phyloP scores from a whole-genome alignment of 2,888 invertebrate genomes.

The Slavum lentiscoides region DNA sequence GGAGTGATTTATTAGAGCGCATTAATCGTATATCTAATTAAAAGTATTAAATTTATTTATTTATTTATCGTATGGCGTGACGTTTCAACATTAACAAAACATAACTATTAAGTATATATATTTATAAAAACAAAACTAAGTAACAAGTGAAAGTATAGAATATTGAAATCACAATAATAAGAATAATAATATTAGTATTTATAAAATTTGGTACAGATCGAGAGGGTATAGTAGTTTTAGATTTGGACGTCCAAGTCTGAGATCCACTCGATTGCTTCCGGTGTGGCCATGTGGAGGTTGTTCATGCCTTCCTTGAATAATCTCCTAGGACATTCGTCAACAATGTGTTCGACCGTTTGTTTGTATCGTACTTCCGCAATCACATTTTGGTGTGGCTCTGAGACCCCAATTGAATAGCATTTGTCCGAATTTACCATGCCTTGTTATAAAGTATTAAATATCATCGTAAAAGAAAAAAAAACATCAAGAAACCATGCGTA shows the following conservation, averaged over 20 bases:
- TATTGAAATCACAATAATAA: too few species aligned
- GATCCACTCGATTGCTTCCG: slow-evolving; percentile 9
- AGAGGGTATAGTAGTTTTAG: not conserved
- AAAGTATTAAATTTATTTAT: not conserved
- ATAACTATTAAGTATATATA: too few species aligned
- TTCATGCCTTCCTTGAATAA: slow-evolving; percentile 1
- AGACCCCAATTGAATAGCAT: not conserved
- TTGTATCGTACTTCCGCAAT: slow-evolving; percentile 4
- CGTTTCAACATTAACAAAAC: too few species aligned
- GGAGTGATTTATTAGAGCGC: too few species aligned
- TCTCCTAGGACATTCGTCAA: not conserved
- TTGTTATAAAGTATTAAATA: too few species aligned
- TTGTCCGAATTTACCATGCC: not conserved
- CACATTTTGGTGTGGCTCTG: not conserved
- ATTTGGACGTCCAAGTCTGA: not conserved
- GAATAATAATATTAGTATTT: too few species aligned
- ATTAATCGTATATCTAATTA: too few species aligned
- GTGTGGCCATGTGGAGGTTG: slow-evolving; percentile 17
- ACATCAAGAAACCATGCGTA: too few species aligned
- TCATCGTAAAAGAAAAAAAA: too few species aligned
- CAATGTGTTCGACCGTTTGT: not conserved
- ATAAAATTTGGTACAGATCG: too few species aligned
- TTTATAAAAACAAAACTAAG: too few species aligned
- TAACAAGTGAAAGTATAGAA: too few species aligned
- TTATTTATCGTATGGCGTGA: not conserved